phyloP scores from a whole-genome alignment of 2,888 invertebrate species.

The Chromoteleia sp. region DNA sequence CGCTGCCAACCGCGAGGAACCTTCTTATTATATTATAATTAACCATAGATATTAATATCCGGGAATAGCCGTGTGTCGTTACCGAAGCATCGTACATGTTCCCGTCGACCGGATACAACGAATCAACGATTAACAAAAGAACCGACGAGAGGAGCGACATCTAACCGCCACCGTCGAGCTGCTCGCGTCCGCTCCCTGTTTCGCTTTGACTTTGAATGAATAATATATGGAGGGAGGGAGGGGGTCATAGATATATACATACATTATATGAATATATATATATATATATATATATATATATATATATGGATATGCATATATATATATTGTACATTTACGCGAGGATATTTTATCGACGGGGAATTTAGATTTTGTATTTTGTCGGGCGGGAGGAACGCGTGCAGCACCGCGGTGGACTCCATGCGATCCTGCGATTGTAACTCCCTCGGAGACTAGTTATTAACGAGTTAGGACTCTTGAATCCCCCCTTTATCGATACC shows the following conservation, averaged over 20 bases:
- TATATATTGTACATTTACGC: constrained; percentile 61
- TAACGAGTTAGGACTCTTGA: constrained; percentile 77
- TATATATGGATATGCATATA: constrained; percentile 73
- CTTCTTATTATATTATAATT: constrained; percentile 68
- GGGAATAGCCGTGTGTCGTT: constrained; percentile 75
- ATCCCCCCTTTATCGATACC: constrained; percentile 71
- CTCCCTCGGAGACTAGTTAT: constrained; percentile 79
- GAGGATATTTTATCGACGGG: constrained; percentile 69
- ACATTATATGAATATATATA: constrained; percentile 66
- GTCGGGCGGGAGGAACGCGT: constrained; percentile 72
- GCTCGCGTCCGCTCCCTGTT: constrained; percentile 4
- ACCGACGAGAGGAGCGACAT: constrained; percentile 39
- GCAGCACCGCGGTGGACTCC: constrained; percentile 18
- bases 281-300: constrained; percentile 71
- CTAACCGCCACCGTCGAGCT: constrained; percentile 30
- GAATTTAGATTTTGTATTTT: constrained; percentile 82
- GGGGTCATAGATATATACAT: constrained; percentile 59
- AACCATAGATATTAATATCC: constrained; percentile 55
- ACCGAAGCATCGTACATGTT: constrained; percentile 73
- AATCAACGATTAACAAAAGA: constrained; percentile 74
- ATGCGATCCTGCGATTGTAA: constrained; percentile 65
- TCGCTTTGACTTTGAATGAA: constrained; percentile 68
- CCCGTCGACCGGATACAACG: constrained; percentile 84
- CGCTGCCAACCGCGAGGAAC: constrained; percentile 73
- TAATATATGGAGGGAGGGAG: constrained; percentile 79